Conservation (phyloP, 92 coral and sea anemone genomes). For the Heteractis magnifica region DNA sequence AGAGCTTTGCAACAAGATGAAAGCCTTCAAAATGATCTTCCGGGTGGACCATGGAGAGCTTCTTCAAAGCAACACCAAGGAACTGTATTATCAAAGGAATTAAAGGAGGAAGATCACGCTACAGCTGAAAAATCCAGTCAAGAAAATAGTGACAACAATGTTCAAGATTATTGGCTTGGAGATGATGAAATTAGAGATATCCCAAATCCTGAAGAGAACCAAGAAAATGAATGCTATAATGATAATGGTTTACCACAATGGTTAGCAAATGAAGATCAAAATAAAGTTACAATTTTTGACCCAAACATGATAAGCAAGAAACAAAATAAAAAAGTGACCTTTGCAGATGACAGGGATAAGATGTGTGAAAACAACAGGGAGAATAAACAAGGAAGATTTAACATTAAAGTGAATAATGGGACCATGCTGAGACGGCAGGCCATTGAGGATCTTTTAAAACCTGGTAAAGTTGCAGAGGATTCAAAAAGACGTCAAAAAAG, state of each 20-base stretch:
- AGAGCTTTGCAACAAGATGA: slow-evolving; percentile 58
- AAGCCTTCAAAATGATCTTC: slow-evolving; percentile 49
- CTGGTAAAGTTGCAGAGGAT: slow-evolving; percentile 79
- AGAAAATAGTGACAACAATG: not conserved
- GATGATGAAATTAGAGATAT: slow-evolving; percentile 64
- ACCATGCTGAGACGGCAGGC: slow-evolving; percentile 19
- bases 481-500: slow-evolving; percentile 60
- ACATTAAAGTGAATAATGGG: not conserved
- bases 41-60: slow-evolving; percentile 88
- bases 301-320: slow-evolving; percentile 6
- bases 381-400: not conserved
- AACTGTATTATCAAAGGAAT: not conserved
- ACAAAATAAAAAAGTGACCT: slow-evolving; percentile 13
- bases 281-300: slow-evolving; percentile 28
- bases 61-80: slow-evolving; percentile 10
- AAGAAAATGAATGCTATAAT: not conserved
- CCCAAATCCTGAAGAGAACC: slow-evolving; percentile 1
- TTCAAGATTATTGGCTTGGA: slow-evolving; percentile 75
- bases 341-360: slow-evolving; percentile 13
- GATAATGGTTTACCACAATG: slow-evolving; percentile 30
- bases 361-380: not conserved
- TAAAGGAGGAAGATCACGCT: slow-evolving; percentile 41
- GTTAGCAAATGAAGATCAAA: slow-evolving; percentile 28
- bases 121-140: slow-evolving; percentile 1
- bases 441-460: slow-evolving; percentile 67